Percentiles rank a stretch among this genome's conserved stretches.
Evolutionary conservation across 1,140 invertebrate species (phyloP).

Genomic region (Drosophila repletoides): DNA sequence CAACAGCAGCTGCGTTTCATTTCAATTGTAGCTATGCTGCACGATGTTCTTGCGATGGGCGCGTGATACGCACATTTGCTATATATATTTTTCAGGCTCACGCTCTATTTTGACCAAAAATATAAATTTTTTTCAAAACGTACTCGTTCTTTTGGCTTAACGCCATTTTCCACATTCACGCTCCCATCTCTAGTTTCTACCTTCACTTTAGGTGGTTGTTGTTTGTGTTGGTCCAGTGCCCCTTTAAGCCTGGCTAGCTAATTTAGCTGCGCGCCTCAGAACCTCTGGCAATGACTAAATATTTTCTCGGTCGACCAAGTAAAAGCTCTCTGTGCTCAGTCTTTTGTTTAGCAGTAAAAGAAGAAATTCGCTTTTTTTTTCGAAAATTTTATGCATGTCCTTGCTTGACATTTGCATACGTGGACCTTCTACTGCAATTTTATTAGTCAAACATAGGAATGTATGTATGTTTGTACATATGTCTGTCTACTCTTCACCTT

Average conservation of each 20-base stretch:
- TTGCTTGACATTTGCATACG: slow-evolving; percentile 51
- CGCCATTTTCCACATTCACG: too few species aligned
- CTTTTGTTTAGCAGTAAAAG: slow-evolving; percentile 44
- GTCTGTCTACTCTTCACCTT: slow-evolving; percentile 52
- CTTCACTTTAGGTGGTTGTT: slow-evolving; percentile 13
- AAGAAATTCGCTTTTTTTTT: slow-evolving; percentile 29
- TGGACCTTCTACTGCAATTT: slow-evolving; percentile 16
- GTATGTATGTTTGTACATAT: slow-evolving; percentile 21
- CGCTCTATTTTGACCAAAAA: too few species aligned
- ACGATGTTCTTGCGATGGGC: too few species aligned
- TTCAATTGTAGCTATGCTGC: slow-evolving; percentile 61
- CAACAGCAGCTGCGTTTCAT: slow-evolving; percentile 57
- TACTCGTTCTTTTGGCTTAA: too few species aligned
- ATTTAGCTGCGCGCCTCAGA: slow-evolving; percentile 44
- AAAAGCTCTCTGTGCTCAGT: not conserved
- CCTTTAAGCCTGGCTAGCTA: slow-evolving; percentile 44
- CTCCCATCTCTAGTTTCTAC: too few species aligned
- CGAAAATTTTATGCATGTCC: slow-evolving; percentile 11
- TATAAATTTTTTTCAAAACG: too few species aligned
- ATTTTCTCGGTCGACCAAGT: slow-evolving; percentile 22
- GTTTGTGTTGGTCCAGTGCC: slow-evolving; percentile 38
- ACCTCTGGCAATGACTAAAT: not conserved
- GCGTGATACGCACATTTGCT: too few species aligned
- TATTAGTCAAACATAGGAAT: slow-evolving; percentile 32
- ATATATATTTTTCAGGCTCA: too few species aligned